Base-by-base conservation (phyloP, 2,113 vertebrate genomes). In the Zosterops pallidus region DNA sequence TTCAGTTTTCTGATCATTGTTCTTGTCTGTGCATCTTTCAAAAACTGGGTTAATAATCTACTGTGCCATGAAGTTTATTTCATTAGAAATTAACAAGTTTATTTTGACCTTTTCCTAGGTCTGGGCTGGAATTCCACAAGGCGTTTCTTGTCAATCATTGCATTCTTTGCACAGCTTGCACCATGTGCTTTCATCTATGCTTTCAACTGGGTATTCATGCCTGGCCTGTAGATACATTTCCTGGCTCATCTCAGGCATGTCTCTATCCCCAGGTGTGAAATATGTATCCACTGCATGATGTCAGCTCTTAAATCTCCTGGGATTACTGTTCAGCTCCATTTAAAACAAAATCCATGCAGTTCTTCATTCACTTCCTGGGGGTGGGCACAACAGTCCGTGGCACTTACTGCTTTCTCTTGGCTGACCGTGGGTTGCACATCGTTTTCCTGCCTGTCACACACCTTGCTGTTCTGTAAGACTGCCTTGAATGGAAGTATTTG, bases 211-310 rank as follows among this genome's bases (percentile, higher is more conserved):
- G 84, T 95, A 46, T 91, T 95, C 89, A 87, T 84, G 91, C 83
- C 86, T 91, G 80, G 89, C 92, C 94, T 94, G 91, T 82, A 89
- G 94, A 89, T 96, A 95, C 65, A 84, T 95, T 96, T 97, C 77
- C 92, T 95, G 89, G 89, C 91, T 95, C 94, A 95, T 95, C 93
- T 94, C 86, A 95, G 95, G 91, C 95, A 96, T 84, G 89, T 94
- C 65, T 92, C 81, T 95, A 91, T 91, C 77, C 77, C 65, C 92
- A 97, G 91, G 92, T 96, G 95, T 89, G 94, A 96, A 95, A 92
- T 82, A 95, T 33, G 53, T 84, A 95, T 89, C 77, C 53, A 79
- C 24, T 75, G 41, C 83, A 72, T 95, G 94, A 97, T 89, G 65
- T 94, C 91, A 95, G 84, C 60, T 89, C 65, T 87, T 84, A 87